These are phyloP conservation scores for Erythrolamprus reginae DNA, from an alignment of 2,113 vertebrate species.

Conservation along the genomic window DNA sequence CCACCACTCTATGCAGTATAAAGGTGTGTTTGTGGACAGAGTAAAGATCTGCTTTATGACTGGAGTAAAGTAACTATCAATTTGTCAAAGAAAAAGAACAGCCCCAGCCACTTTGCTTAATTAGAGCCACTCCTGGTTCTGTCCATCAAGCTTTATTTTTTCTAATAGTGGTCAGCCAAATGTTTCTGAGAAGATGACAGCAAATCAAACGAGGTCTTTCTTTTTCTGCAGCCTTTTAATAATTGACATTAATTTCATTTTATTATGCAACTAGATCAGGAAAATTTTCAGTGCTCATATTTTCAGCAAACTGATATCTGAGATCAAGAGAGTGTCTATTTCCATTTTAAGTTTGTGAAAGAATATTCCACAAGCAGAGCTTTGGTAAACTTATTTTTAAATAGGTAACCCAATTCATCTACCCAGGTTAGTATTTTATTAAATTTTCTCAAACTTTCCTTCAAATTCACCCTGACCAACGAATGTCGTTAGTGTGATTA, in stretches of 20 bases:
- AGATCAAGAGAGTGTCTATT: neutral
- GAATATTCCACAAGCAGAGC: neutral
- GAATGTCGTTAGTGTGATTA: too few species aligned
- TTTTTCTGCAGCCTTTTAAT: neutral
- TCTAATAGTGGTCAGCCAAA: neutral
- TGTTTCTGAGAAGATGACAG: neutral
- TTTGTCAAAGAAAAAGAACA: neutral
- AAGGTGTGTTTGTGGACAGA: neutral
- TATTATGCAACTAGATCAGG: neutral
- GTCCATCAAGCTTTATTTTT: neutral
- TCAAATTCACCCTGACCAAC: too few species aligned
- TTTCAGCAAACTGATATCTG: neutral
- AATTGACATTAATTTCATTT: neutral
- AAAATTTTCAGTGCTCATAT: neutral
- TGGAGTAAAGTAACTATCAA: neutral
- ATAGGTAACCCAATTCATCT: neutral
- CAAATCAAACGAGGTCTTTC: neutral
- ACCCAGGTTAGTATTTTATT: neutral
- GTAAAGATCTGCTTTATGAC: neutral
- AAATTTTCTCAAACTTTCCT: neutral
- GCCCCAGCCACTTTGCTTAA: too few species aligned
- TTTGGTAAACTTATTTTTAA: neutral
- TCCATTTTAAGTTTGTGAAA: neutral
- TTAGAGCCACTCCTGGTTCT: neutral
- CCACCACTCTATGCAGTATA: neutral